Base-by-base conservation (phyloP, 2,113 vertebrate species). In the Oxyura jamaicensis region DNA sequence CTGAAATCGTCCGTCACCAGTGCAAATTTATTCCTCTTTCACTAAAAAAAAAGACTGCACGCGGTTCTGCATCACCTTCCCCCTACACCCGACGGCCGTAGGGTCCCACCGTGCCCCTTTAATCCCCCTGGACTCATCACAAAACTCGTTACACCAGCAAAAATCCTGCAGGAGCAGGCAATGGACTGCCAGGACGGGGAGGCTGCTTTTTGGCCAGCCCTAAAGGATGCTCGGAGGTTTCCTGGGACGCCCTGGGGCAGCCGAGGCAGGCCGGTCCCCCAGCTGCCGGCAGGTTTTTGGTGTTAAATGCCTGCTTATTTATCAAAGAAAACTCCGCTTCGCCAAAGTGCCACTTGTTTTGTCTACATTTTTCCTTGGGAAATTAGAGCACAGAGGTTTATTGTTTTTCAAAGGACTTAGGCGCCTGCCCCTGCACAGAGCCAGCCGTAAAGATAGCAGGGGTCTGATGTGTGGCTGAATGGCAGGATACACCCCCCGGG, bases 331-430 rank as follows among this genome's bases (percentile, higher is more conserved):
- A 85, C 15, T 6, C 76, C 25, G 72, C 81, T 46, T 86, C 84
- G 92, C 92, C 94, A 84, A 95, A 83, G 4, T 71, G 86, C 90
- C 88, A 78, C 92, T 92, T 92, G 83, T 90, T 97, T 95, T 55
- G 88, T 79, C 92, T 82, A 52, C 48, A 8, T 90, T 83, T 93
- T 81, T 78, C 69, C 77, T 80, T 68, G 86, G 66, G 93, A 91
- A 93, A 94, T 69, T 31, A 90, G 80, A 96, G 56, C 76, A 91
- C 62, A 84, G 95, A 91, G 58, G 35, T 46, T 93, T 68, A 83
- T 84, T 97, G 90, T 93, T 94, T 86, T 48, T 36, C 28, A 29
- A 35, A 75, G 26, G 62, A 68, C 65, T 96, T 67, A 48, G 88
- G 83, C 12, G 42, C 92, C 96, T 92, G 90, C 83, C 93, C 35